These are phyloP conservation scores for Acrobasis repandana DNA, from an alignment of 2,888 invertebrate genomes.

Conservation along the genomic window DNA sequence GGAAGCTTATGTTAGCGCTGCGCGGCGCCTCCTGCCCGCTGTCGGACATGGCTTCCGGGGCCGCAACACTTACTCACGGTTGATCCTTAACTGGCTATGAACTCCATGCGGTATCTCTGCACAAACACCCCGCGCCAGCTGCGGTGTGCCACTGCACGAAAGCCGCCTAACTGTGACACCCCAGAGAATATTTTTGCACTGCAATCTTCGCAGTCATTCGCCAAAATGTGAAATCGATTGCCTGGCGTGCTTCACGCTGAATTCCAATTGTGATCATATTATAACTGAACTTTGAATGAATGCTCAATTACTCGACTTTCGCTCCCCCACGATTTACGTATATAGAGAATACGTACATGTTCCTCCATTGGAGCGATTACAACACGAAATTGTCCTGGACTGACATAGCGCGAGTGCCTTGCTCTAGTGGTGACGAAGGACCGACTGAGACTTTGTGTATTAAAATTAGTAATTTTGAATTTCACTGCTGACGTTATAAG, in stretches of 20 bases:
- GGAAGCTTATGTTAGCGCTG: conserved; percentile 53
- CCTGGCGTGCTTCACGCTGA: conserved; percentile 61
- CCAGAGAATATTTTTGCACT: conserved; percentile 66
- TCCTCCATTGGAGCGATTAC: conserved; percentile 67
- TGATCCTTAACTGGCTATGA: conserved; percentile 44
- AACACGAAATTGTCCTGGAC: conserved; percentile 47
- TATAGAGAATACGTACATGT: conserved; percentile 69
- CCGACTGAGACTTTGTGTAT: conserved; percentile 78
- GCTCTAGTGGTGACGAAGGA: conserved; percentile 71
- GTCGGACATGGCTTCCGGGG: conserved; percentile 47
- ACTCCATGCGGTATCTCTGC: conserved; percentile 57
- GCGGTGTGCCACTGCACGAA: conserved; percentile 68
- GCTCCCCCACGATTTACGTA: conserved; percentile 48
- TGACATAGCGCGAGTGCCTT: conserved; percentile 70
- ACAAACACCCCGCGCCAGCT: conserved; percentile 60
- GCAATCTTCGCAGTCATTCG: conserved; percentile 63
- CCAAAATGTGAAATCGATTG: conserved; percentile 69
- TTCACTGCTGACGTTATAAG: conserved; percentile 76
- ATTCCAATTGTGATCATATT: conserved; percentile 54
- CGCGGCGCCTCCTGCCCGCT: conserved; percentile 55
- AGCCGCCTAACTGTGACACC: conserved; percentile 65
- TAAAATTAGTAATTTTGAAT: conserved; percentile 81
- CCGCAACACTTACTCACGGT: conserved; percentile 34
- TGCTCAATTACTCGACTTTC: conserved; percentile 52
- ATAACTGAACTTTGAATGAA: conserved; percentile 1